These are phyloP conservation scores for Parapristionchus giblindavisi DNA, from an alignment of 2,888 invertebrate species.

Conservation along the genomic window DNA sequence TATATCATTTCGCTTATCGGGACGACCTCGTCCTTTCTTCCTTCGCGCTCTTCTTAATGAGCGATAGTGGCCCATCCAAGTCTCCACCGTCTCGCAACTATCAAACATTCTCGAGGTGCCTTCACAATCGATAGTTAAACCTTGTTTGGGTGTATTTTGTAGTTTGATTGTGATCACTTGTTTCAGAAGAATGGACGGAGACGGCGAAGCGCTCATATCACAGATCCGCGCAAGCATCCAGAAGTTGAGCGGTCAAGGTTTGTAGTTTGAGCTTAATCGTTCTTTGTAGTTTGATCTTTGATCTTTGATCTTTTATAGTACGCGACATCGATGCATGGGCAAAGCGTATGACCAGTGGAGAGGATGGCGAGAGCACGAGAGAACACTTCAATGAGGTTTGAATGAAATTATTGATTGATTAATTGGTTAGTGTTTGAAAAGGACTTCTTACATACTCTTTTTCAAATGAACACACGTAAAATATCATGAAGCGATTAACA, in stretches of 20 bases:
- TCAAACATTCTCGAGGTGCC: too few relatives aligned
- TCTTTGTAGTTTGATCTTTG: not conserved
- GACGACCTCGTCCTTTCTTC: too few relatives aligned
- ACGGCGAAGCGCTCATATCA: slow-evolving; percentile 46
- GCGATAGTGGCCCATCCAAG: too few relatives aligned
- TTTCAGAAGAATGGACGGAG: too few relatives aligned
- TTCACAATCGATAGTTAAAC: too few relatives aligned
- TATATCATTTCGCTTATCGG: too few relatives aligned
- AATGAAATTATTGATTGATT: not conserved
- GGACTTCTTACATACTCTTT: not conserved
- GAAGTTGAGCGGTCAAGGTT: slow-evolving; percentile 54
- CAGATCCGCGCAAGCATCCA: slow-evolving; percentile 53
- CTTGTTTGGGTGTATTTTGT: too few relatives aligned
- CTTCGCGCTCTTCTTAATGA: too few relatives aligned
- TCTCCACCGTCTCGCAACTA: too few relatives aligned
- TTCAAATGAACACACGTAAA: too few relatives aligned
- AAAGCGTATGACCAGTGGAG: slow-evolving; percentile 46
- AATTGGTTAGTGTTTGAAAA: not conserved
- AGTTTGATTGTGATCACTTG: slow-evolving; percentile 57
- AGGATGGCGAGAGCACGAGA: slow-evolving; percentile 47
- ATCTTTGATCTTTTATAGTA: slow-evolving; percentile 30
- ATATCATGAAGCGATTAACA: not conserved
- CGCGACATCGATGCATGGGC: slow-evolving; percentile 48
- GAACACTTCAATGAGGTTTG: slow-evolving; percentile 52
- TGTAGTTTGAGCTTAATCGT: not conserved